Conservation (phyloP, 2,888 invertebrate genomes). For the Timema podura region DNA sequence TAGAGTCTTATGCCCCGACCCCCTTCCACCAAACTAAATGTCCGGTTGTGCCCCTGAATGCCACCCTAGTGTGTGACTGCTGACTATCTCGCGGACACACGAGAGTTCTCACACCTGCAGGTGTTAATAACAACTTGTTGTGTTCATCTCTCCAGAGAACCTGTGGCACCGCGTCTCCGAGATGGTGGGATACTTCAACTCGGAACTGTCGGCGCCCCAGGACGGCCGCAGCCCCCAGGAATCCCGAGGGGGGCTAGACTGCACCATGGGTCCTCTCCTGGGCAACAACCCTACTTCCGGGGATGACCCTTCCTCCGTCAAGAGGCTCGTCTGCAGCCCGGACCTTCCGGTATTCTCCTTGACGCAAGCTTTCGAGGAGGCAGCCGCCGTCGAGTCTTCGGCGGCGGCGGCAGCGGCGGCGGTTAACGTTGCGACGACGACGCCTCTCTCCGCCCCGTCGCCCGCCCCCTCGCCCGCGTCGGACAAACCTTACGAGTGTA, state of each 20-base stretch:
- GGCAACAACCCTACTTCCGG: slow-evolving; percentile 17
- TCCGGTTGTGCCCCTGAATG: no score
- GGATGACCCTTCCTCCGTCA: slow-evolving; percentile 40
- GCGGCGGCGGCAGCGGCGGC: slow-evolving; percentile 27
- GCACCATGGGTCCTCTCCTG: slow-evolving; percentile 37
- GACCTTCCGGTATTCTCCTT: slow-evolving; percentile 49
- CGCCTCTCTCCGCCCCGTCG: slow-evolving; percentile 35
- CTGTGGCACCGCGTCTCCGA: slow-evolving; percentile 47
- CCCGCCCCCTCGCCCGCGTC: slow-evolving; percentile 24
- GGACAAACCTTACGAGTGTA: slow-evolving; percentile 52
- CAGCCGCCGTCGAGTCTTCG: slow-evolving; percentile 33
- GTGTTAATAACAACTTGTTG: no score
- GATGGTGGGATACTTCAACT: slow-evolving; percentile 52
- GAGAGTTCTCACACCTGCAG: no score
- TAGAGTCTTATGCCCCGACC: no score
- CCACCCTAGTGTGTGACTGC: no score
- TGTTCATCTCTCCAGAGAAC: slow-evolving; percentile 42
- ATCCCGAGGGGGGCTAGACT: slow-evolving; percentile 43
- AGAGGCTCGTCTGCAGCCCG: slow-evolving; percentile 57
- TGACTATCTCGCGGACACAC: no score
- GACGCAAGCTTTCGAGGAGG: slow-evolving; percentile 33
- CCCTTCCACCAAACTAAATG: no score
- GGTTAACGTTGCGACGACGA: slow-evolving; percentile 36
- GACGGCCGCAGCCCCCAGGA: slow-evolving; percentile 34
- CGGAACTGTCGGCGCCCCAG: slow-evolving; percentile 32